Conservation (phyloP, 2,113 vertebrate genomes). For the Laterallus jamaicensis region DNA sequence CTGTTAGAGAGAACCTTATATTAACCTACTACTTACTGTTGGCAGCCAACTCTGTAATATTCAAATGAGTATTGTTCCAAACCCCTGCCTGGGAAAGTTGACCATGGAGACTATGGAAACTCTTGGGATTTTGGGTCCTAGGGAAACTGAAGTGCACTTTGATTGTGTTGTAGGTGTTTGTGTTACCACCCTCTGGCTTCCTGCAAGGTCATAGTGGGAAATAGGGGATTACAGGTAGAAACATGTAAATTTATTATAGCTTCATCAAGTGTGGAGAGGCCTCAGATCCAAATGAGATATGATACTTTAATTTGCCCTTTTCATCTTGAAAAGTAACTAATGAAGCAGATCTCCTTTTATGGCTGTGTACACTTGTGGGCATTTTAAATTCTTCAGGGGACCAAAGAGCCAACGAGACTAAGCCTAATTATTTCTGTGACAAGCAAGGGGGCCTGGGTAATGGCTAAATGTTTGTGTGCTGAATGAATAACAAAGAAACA, state of each 20-base stretch:
- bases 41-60: background rate
- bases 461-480: background rate
- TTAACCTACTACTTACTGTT: background rate
- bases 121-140: background rate
- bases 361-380: background rate
- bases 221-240: background rate
- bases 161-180: background rate
- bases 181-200: background rate
- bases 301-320: background rate
- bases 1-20: background rate
- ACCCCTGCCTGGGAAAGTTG: background rate
- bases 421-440: background rate
- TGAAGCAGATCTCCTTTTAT: background rate
- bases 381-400: background rate
- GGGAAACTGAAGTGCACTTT: background rate
- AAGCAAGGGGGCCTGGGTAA: background rate
- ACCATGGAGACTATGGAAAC: background rate
- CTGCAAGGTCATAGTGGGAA: background rate
- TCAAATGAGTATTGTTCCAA: background rate
- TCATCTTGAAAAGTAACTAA: background rate
- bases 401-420: background rate
- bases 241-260: background rate
- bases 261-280: background rate
- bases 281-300: background rate
- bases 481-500: slow-evolving; percentile 21